Evolutionary conservation across 1,140 invertebrate species (phyloP), one percentile per base, ranked within the genome.

Genomic region (Calliopsis andreniformis): DNA sequence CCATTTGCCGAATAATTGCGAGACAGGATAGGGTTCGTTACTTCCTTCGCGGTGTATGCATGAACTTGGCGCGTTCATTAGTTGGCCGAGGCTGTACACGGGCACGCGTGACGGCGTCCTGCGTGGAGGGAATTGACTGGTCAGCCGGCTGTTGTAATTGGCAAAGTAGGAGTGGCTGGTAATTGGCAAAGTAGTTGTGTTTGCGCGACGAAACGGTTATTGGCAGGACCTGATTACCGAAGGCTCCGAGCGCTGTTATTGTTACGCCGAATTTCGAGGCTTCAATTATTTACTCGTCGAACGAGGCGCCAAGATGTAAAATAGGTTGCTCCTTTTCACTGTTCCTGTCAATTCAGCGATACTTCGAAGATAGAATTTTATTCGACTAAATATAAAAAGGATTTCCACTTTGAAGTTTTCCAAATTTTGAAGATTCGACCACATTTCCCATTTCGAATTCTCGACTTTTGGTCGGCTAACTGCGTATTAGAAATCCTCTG

Each of bases 131-230:
- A 75, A 73, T 73, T 39, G 62, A 43, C 49, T 66, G 20, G 62
- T 39, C 42, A 23, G 49, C 49, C 30, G 51, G 30, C 55, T 47
- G 62, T 66, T 67, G 71, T 75, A 75, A 75, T 75, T 75, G 71
- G 62, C 62, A 51, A 73, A 73, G 62, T 73, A 66, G 70, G 39
- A 45, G 10, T 39, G 39, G 14, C 39, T 20, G 70, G 23, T 66
- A 73, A 73, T 73, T 73, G 61, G 70, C 39, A 73, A 73, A 73
- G 71, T 73, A 73, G 70, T 49, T 73, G 71, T 73, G 64, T 73
- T 73, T 67, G 62, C 43, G 28, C 49, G 62, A 67, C 71, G 62
- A 67, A 73, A 73, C 71, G 62, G 71, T 73, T 67, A 67, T 67
- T 35, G 71, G 71, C 16, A 32, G 14, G 49, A 51, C 64, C 62